Base-by-base conservation (phyloP, 2,888 invertebrate species). In the Balanococcus diminutus region DNA sequence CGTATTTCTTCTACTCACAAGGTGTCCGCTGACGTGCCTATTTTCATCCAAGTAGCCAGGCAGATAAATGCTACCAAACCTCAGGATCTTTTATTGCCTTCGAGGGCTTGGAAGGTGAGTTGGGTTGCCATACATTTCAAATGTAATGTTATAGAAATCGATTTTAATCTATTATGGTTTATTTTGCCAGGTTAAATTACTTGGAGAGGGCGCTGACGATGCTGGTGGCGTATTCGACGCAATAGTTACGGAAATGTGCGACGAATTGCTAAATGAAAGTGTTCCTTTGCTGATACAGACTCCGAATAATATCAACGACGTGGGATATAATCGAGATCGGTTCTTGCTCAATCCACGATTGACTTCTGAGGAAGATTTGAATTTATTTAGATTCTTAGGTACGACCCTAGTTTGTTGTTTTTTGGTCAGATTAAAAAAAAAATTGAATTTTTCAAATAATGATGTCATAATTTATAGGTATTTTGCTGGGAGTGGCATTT, bases 141-240 rank as follows among this genome's bases (percentile, higher is more conserved):
- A n/a, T n/a, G n/a, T n/a, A n/a, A n/a, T n/a, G n/a, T n/a, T n/a
- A n/a, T n/a, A n/a, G n/a, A n/a, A n/a, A n/a, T n/a, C n/a, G n/a
- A n/a, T n/a, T n/a, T n/a, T n/a, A n/a, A n/a, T n/a, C n/a, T n/a
- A n/a, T n/a, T n/a, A n/a, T 16, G 9, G 9, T 51, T 51, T 56
- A 46, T 79, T 46, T 32, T 67, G 82, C 2, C 87, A 90, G 90
- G 92, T 92, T n/a, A 93, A 93, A 89, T 89, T 93, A 39, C 91
- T 93, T 8, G 93, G 93, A 0, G 93, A 93, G 89, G 93, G 93
- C 0, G 93, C 93, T 0, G 93, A 93, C 89, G 93, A 93, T 89
- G 93, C 93, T 1, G 93, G 93, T 0, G 93, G 93, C 3, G 93
- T 93, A 28, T 93, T 93, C 89, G 93, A 93, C 89, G 93, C 93